phyloP scores from a whole-genome alignment of 2,113 vertebrate species.

The Eptatretus burgeri region DNA sequence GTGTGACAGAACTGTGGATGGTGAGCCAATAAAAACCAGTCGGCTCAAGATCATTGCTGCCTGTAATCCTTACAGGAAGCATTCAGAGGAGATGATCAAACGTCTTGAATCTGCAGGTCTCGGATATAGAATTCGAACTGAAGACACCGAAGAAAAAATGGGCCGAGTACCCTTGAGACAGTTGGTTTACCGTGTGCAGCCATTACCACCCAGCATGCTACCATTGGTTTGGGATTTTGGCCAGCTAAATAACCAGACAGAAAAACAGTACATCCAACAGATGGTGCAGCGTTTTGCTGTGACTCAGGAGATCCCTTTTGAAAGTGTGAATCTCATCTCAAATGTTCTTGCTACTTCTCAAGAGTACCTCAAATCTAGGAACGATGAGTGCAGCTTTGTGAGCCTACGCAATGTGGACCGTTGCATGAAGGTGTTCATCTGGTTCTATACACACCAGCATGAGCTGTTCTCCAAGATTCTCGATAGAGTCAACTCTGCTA shows the following conservation, averaged over 20 bases:
- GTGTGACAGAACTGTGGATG: conserved; percentile 23
- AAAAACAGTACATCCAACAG: conserved; percentile 22
- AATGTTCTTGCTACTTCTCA: conserved; percentile 22
- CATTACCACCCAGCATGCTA: conserved; percentile 27
- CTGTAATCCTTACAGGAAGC: conserved; percentile 33
- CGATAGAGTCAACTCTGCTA: not conserved
- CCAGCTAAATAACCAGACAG: conserved; percentile 23
- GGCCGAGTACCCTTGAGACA: conserved; percentile 27
- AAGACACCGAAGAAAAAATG: conserved; percentile 24
- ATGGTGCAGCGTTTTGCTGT: conserved; percentile 20
- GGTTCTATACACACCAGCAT: conserved; percentile 20
- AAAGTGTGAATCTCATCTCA: conserved; percentile 14
- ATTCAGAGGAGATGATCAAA: conserved; percentile 19
- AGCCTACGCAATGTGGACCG: conserved; percentile 31
- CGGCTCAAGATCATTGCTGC: conserved; percentile 28
- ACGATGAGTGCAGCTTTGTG: conserved; percentile 30
- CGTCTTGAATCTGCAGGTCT: conserved; percentile 27
- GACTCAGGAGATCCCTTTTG: conserved; percentile 12
- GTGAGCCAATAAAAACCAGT: conserved; percentile 15
- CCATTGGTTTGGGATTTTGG: conserved; percentile 36
- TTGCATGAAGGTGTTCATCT: conserved; percentile 22
- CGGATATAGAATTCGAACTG: conserved; percentile 25
- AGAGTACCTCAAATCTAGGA: conserved; percentile 17
- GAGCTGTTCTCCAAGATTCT: conserved; percentile 13
- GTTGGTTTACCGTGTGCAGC: conserved; percentile 29